phyloP scores from a whole-genome alignment of 2,888 invertebrate species.

The Subacronicta megacephala region DNA sequence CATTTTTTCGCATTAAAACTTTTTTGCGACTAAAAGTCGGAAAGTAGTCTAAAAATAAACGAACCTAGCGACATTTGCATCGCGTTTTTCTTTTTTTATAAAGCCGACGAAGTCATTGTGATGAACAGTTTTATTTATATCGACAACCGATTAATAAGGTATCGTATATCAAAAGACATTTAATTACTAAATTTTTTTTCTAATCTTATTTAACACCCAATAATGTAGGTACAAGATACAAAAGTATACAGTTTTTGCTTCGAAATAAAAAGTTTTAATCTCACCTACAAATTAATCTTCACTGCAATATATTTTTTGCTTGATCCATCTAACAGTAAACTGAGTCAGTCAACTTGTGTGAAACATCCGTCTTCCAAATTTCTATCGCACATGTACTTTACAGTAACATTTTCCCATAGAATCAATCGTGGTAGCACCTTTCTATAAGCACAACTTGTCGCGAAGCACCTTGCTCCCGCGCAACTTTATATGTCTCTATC shows the following conservation, averaged over 20 bases:
- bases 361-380: constrained; percentile 36
- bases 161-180: constrained; percentile 8
- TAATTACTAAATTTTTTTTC: constrained; percentile 14
- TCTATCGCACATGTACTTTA: constrained; percentile 28
- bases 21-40: constrained; percentile 28
- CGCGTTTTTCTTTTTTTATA: background rate
- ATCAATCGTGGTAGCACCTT: constrained; percentile 49
- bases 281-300: constrained; percentile 9
- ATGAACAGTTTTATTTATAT: background rate
- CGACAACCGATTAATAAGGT: constrained; percentile 2
- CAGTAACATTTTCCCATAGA: constrained; percentile 46
- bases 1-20: constrained; percentile 44
- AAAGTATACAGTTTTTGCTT: constrained; percentile 12
- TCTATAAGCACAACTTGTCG: constrained; percentile 45
- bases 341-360: constrained; percentile 38
- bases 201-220: background rate
- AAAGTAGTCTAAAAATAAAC: constrained; percentile 31
- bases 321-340: constrained; percentile 34
- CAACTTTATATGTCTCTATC: constrained; percentile 51
- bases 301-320: constrained; percentile 28
- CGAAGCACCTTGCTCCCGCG: constrained; percentile 74
- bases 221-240: background rate
- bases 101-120: constrained; percentile 8
- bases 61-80: constrained; percentile 10
- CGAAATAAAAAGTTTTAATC: constrained; percentile 12